Percentiles rank a stretch among this genome's conserved stretches.
phyloP scores from a whole-genome alignment of 2,888 invertebrate species.

The Pseudococcus longispinus region DNA sequence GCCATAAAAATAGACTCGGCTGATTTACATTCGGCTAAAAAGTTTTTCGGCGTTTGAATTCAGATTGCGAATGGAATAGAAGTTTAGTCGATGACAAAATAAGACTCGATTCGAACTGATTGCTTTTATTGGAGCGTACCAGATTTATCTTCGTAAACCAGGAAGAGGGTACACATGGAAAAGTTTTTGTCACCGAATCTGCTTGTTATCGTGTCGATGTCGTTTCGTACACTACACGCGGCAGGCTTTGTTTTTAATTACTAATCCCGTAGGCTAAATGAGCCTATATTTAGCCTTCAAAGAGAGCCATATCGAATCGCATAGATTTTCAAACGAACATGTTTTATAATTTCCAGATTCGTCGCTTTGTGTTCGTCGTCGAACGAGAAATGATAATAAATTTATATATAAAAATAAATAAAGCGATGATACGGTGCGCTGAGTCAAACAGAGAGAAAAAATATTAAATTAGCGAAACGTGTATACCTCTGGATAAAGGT shows the following conservation, averaged over 20 bases:
- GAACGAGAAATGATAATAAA: neutral
- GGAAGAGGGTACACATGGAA: neutral
- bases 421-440: neutral
- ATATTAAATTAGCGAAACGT: neutral
- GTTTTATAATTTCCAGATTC: neutral
- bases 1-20: slow-evolving; percentile 1
- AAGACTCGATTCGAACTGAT: slow-evolving; percentile 25
- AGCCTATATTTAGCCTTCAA: slow-evolving; percentile 10
- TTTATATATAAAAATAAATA: neutral
- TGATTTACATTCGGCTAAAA: slow-evolving; percentile 31
- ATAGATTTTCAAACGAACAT: neutral
- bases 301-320: neutral
- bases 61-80: neutral
- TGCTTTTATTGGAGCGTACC: slow-evolving; percentile 26
- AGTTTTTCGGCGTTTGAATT: neutral
- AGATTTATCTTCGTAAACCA: slow-evolving; percentile 7
- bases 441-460: neutral
- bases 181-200: slow-evolving; percentile 24
- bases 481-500: neutral
- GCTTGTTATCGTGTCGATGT: slow-evolving; percentile 17
- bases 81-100: slow-evolving; percentile 13
- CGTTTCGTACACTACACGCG: neutral
- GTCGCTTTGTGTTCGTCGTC: neutral
- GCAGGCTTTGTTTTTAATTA: slow-evolving; percentile 17
- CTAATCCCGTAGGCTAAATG: neutral